Conservation (phyloP, 2,888 invertebrate species). For the Eristalinus sepulchralis region DNA sequence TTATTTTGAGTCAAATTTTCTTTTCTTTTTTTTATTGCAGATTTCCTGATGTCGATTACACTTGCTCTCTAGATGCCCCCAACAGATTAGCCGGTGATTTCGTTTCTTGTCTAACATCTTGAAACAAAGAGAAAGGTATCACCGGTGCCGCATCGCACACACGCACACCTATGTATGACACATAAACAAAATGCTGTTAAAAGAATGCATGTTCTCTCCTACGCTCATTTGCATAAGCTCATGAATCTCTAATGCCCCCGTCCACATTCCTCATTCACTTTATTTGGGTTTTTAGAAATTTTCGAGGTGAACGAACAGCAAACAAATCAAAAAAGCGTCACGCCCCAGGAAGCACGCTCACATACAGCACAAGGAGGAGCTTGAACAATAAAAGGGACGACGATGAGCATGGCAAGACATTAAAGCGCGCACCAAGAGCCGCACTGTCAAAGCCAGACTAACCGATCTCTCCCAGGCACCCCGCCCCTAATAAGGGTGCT, state of each 20-base stretch:
- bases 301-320: constrained; percentile 33
- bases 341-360: background rate
- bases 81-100: background rate
- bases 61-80: background rate
- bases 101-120: background rate
- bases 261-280: background rate
- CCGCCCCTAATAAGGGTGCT: constrained; percentile 10
- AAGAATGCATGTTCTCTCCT: background rate
- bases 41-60: background rate
- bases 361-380: constrained; percentile 25
- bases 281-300: background rate
- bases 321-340: constrained; percentile 11
- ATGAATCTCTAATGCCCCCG: constrained; percentile 3
- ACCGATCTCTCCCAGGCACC: background rate
- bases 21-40: background rate
- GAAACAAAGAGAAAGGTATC: background rate
- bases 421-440: constrained; percentile 36
- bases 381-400: constrained; percentile 22
- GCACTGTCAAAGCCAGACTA: constrained; percentile 35
- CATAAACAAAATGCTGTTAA: background rate
- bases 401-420: constrained; percentile 26
- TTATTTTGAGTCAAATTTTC: background rate
- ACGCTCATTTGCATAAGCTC: constrained; percentile 9
- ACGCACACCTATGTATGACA: background rate
- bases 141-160: background rate